Evolutionary conservation across 2,797 vertebrate species (phyloP).

Genomic region (Silurus aristotelis): DNA sequence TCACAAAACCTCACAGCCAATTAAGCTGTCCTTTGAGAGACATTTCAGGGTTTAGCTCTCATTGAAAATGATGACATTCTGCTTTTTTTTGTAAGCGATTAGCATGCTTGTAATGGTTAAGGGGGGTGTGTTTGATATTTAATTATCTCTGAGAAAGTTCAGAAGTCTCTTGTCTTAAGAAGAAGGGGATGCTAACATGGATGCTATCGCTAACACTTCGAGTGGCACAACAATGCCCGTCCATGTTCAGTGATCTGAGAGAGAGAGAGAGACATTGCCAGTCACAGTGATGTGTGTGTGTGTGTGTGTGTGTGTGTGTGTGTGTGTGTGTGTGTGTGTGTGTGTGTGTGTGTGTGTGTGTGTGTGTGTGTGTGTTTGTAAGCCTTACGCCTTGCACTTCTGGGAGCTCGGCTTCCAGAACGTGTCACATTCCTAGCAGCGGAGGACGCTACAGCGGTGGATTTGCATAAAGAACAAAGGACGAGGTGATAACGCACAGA

Average conservation of each 20-base stretch:
- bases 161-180: slow-evolving; percentile 27
- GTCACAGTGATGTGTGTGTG: slow-evolving; percentile 13
- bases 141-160: slow-evolving; percentile 51
- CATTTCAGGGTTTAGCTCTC: slow-evolving; percentile 73
- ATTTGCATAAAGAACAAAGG: slow-evolving; percentile 82
- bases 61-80: slow-evolving; percentile 52
- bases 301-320: not conserved
- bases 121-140: slow-evolving; percentile 51
- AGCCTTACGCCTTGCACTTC: slow-evolving; percentile 48
- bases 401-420: slow-evolving; percentile 59
- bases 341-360: slow-evolving; percentile 14
- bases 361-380: slow-evolving; percentile 26
- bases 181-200: slow-evolving; percentile 10
- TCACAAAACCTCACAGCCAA: slow-evolving; percentile 72
- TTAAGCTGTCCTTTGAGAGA: slow-evolving; percentile 75
- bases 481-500: slow-evolving; percentile 72
- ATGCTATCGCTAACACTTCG: not conserved
- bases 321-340: slow-evolving; percentile 3
- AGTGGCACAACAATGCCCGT: not conserved
- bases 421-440: slow-evolving; percentile 69
- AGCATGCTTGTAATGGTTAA: slow-evolving; percentile 65
- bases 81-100: slow-evolving; percentile 53
- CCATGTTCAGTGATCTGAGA: slow-evolving; percentile 20
- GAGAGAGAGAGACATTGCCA: slow-evolving; percentile 35
- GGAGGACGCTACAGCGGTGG: slow-evolving; percentile 63